phyloP scores from a whole-genome alignment of 2,113 vertebrate species.

The Indicator maculatus region DNA sequence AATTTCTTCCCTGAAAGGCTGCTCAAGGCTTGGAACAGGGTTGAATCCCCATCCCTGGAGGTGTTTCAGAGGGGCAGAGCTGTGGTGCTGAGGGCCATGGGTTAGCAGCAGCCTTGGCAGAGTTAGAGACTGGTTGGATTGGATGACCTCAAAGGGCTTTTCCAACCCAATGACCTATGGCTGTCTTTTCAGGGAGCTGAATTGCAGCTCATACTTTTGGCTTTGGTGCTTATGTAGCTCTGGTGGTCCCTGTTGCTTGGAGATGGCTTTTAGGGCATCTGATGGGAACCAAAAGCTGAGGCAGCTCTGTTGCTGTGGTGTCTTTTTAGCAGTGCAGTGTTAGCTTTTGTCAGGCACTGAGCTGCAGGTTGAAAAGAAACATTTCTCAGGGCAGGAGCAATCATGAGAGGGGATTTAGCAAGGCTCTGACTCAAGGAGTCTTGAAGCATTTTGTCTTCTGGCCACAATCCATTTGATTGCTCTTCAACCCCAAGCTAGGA shows the following conservation, averaged over 20 bases:
- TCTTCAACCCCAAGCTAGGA: neutral
- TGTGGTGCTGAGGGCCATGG: too few species aligned
- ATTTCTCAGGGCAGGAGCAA: neutral
- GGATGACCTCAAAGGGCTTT: too few species aligned
- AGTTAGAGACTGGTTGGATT: too few species aligned
- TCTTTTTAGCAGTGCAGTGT: neutral
- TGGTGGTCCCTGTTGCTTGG: rapidly evolving
- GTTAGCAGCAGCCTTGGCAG: too few species aligned
- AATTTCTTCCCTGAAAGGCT: too few species aligned
- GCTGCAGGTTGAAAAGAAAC: neutral
- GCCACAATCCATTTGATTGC: neutral
- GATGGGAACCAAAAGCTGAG: rapidly evolving
- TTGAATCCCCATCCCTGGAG: too few species aligned
- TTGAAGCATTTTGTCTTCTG: neutral
- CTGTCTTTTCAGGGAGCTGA: neutral
- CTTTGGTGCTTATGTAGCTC: neutral
- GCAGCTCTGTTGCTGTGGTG: rapidly evolving
- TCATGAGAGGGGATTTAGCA: neutral
- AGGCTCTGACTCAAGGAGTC: neutral
- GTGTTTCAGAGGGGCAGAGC: too few species aligned
- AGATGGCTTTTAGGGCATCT: neutral
- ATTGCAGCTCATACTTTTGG: neutral
- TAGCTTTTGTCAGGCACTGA: neutral
- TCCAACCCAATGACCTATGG: too few species aligned
- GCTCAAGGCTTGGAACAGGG: too few species aligned